Base-by-base conservation (phyloP, 2,888 invertebrate species). In the Meliscaeva auricollis region DNA sequence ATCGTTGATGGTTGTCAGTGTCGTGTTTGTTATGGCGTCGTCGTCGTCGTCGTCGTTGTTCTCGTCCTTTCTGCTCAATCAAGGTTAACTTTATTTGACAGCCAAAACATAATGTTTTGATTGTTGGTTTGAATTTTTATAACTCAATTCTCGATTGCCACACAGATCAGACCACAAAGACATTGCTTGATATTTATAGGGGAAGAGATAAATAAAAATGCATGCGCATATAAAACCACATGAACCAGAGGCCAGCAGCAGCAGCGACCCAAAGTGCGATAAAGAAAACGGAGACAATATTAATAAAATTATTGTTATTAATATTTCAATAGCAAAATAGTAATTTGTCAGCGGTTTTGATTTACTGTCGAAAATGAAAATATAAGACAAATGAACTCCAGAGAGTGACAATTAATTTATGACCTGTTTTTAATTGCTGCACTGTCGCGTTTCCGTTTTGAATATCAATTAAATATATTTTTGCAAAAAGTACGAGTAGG, bases 351-450 rank as follows among this genome's bases (percentile, higher is more conserved):
- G 58, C 9, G 30, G 54, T 22, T 72, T 52, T 85, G 85, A 85
- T 85, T 85, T 81, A 85, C 77, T 35, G 56, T 58, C 68, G 69
- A 68, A 68, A 58, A 38, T 3, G 38, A 69, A 54, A 73, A 38
- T 77, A 80, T 62, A 77, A 81, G 81, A 77, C 81, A 85, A 81
- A 85, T 85, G 72, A 81, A 85, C 85, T 85, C 69, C 46, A 46
- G 30, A 64, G 81, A 73, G 69, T 69, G 76, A 73, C 73, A 81
- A 85, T 85, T 77, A 85, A 85, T 85, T 85, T 85, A 85, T 81
- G 85, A 73, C 73, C 76, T 81, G 80, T 81, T 85, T 81, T 80
- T 85, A 85, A 80, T 81, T 85, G 77, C 76, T 73, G 62, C 68
- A 76, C 41, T 73, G 81, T 73, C 50, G 81, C 76, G 80, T 81